A percentile compares a stretch with the other conserved stretches of the same genome.
phyloP scores from a whole-genome alignment of 2,797 vertebrate genomes.

The Amblyopsis hoosieri region DNA sequence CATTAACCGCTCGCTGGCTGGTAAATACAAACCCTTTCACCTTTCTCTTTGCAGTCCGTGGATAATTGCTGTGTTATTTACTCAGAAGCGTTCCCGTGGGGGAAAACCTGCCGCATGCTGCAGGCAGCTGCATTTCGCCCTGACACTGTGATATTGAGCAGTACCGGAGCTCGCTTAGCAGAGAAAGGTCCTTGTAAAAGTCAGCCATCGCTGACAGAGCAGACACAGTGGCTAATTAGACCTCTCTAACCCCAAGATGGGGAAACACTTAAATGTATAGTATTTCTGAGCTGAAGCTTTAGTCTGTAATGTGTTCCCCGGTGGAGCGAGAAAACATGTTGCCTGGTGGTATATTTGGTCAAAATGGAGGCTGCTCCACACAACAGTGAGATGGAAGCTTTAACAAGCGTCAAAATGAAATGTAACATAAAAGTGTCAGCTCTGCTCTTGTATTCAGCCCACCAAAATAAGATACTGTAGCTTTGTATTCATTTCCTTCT shows the following conservation, averaged over 20 bases:
- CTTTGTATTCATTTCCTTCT: too few relatives aligned
- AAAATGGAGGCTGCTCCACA: constrained; percentile 29
- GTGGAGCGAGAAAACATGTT: constrained; percentile 15
- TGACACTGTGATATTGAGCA: constrained; percentile 55
- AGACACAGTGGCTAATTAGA: constrained; percentile 69
- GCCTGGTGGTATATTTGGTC: constrained; percentile 33
- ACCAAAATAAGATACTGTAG: too few relatives aligned
- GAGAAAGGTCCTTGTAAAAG: constrained; percentile 51
- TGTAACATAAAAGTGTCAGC: background rate
- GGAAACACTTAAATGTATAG: constrained; percentile 59
- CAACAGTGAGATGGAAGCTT: background rate
- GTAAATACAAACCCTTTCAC: constrained; percentile 69
- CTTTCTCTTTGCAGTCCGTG: constrained; percentile 55
- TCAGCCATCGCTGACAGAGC: constrained; percentile 64
- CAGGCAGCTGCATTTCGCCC: constrained; percentile 46
- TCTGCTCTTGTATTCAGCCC: too few relatives aligned
- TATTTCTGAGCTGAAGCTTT: constrained; percentile 49
- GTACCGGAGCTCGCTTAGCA: constrained; percentile 44
- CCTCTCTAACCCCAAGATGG: constrained; percentile 58
- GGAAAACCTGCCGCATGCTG: constrained; percentile 38
- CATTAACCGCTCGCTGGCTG: constrained; percentile 64
- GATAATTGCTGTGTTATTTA: constrained; percentile 71
- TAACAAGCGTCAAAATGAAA: too few relatives aligned
- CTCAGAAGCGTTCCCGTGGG: constrained; percentile 52
- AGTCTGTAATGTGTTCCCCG: constrained; percentile 43